Percentiles rank a stretch among this genome's conserved stretches.
Conservation (phyloP, 2,113 vertebrate species). For the Paradoxurus hermaphroditus region DNA sequence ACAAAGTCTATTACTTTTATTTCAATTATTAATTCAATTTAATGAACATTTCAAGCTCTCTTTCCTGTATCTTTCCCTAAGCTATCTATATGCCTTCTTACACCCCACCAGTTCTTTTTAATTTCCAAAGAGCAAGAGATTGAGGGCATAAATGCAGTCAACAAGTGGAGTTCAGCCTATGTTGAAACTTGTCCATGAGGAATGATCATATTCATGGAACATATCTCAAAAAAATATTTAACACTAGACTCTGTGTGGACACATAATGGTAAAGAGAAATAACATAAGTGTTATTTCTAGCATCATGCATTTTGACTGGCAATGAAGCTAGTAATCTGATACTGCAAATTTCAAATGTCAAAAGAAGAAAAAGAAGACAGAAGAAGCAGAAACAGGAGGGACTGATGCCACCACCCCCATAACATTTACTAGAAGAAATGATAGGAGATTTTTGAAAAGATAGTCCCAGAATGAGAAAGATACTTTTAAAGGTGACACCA, state of each 20-base stretch:
- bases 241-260: not conserved
- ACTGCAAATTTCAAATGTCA: not conserved
- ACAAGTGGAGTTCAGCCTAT: not conserved
- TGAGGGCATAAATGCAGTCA: not conserved
- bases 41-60: slow-evolving; percentile 29
- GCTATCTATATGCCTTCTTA: slow-evolving; percentile 4
- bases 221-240: not conserved
- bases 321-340: not conserved
- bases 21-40: slow-evolving; percentile 57
- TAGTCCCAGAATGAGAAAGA: not conserved
- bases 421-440: not conserved
- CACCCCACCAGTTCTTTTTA: not conserved
- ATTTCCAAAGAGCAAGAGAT: not conserved
- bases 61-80: slow-evolving; percentile 21
- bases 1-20: slow-evolving; percentile 54
- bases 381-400: not conserved
- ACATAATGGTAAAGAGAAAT: not conserved
- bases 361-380: not conserved
- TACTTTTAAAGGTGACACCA: not conserved
- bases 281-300: not conserved
- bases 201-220: not conserved
- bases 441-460: not conserved
- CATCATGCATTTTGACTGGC: not conserved
- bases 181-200: not conserved
- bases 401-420: not conserved